Base-by-base conservation (phyloP, 2,888 invertebrate genomes). In the Automeris io region DNA sequence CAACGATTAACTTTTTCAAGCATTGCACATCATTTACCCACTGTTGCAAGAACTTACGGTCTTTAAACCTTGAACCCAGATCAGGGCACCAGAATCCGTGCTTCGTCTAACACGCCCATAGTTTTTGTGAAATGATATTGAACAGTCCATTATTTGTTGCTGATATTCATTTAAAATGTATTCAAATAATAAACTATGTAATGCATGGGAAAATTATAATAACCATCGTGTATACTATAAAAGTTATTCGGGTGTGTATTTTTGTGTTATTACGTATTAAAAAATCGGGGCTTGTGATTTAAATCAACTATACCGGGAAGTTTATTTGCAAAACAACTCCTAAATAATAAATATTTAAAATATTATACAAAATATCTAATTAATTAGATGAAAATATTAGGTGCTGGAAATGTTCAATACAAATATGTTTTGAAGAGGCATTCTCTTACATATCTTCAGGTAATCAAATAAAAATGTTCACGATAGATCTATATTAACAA, bases 31-130 rank as follows among this genome's bases (percentile, higher is more conserved):
- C 40, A 41, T 40, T 41, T 45, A 31, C 33, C 39, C 40, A 45
- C 39, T 63, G 51, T 53, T 37, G 59, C 41, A 65, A 64, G 42
- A 33, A 33, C 51, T 49, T 42, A 33, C 48, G 39, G 46, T 54
- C 42, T 46, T 49, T 43, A 42, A 54, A 29, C 42, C 38, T 42
- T 47, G 45, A 31, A 19, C 46, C 24, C 38, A 36, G 45, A 45
- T 50, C 47, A 43, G 42, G 32, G 40, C 39, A 53, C 48, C 45
- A 53, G 46, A 44, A 49, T 46, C 47, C 47, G 54, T 53, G 47
- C 51, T 56, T 39, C 49, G 49, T 41, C 29, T 57, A 46, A 60
- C 54, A 59, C 54, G 60, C 57, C 55, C 55, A 57, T 57, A 55
- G 51, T 51, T 48, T 50, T 48, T 51, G 47, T 46, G 44, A 35